Base-by-base conservation (phyloP, 2,113 vertebrate genomes). In the Mesoclemmys tuberculata region DNA sequence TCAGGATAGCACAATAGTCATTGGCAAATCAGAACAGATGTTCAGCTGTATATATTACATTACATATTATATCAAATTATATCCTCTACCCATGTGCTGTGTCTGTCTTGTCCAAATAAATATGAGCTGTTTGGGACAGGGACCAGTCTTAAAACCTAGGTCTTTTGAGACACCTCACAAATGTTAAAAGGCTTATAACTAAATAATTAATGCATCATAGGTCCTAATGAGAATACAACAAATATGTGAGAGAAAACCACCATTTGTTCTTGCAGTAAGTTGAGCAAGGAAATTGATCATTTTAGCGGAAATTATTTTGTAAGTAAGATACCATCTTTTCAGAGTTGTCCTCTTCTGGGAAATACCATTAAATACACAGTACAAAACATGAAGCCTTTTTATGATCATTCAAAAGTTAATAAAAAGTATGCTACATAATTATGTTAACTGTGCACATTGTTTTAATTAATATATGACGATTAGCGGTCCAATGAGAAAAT, bases 381-480 rank as follows among this genome's bases (percentile, higher is more conserved):
- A 77, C 24, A 90, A 91, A 92, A 79, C 79, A 91, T 22, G 31
- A 95, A 5, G 10, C 12, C 84, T 4, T 78, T 24, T 93, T 64
- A 41, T 51, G 55, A 22, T 84, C 78, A 95, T 78, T 90, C 6
- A 84, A 94, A 96, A 91, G 14, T n/a, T 85, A 84, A 31, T 31
- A 41, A 52, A 93, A 92, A 90, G 82, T n/a, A 91, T 14, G 54
- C 31, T 82, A 82, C 58, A 85, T 1, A 85, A 82, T 68, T 87
- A 55, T 49, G 89, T 0, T 78, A 24, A 79, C 88, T 89, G 86
- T 61, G 41, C 49, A 82, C 54, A 71, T n/a, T n/a, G 6, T 83
- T 93, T 95, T 82, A 78, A 92, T 46, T 84, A 75, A 31, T 80
- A 94, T 90, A 92, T 64, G 24, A 31, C 93, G 84, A 85, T 87